phyloP scores from a whole-genome alignment of 2,888 invertebrate species.

The Idaea aversata region DNA sequence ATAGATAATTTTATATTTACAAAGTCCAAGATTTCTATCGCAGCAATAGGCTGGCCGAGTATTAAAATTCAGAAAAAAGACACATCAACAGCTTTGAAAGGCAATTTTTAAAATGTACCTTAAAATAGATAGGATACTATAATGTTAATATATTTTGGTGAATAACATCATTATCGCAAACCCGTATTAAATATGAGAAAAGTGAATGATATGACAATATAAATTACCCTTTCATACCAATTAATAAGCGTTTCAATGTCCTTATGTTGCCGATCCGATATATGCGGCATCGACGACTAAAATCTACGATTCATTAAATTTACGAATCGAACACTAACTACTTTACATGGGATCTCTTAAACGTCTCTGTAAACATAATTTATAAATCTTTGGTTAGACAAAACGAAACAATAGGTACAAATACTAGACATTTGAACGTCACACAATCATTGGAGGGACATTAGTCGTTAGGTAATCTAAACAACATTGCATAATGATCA shows the following conservation, averaged over 20 bases:
- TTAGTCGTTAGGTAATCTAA: constrained; percentile 77
- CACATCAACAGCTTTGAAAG: constrained; percentile 73
- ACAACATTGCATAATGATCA: constrained; percentile 76
- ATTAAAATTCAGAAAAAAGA: constrained; percentile 73
- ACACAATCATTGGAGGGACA: constrained; percentile 79
- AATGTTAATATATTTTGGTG: constrained; percentile 77
- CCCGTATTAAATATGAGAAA: constrained; percentile 81
- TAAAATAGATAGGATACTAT: constrained; percentile 76
- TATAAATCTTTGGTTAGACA: constrained; percentile 76
- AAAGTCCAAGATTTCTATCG: constrained; percentile 26
- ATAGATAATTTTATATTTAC: constrained; percentile 20
- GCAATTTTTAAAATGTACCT: constrained; percentile 77
- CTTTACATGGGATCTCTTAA: constrained; percentile 67
- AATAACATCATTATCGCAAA: constrained; percentile 80
- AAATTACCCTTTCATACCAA: constrained; percentile 82
- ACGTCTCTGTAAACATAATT: constrained; percentile 64
- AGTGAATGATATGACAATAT: constrained; percentile 81
- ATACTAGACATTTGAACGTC: constrained; percentile 73
- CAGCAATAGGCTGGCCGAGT: constrained; percentile 66
- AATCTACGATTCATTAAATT: constrained; percentile 69
- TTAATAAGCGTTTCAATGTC: constrained; percentile 81
- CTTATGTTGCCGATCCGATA: constrained; percentile 74
- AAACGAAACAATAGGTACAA: constrained; percentile 72
- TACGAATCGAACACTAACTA: constrained; percentile 76
- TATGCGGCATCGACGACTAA: constrained; percentile 67